phyloP scores from a whole-genome alignment of 2,113 vertebrate genomes.

The Noctilio leporinus region DNA sequence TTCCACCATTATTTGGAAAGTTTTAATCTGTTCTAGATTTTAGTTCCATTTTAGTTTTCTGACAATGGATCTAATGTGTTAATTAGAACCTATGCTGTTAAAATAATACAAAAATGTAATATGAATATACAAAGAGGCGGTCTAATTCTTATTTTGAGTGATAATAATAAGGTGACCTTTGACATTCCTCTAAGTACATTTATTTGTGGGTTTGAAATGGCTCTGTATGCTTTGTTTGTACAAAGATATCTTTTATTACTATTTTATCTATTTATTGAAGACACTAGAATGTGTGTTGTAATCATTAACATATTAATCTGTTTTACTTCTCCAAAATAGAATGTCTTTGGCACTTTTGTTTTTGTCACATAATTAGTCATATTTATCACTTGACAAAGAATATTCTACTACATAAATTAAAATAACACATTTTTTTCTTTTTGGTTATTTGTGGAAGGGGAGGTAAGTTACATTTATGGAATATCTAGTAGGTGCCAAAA shows the following conservation, averaged over 20 bases:
- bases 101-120: not conserved
- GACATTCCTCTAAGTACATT: not conserved
- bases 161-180: not conserved
- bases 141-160: not conserved
- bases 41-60: not conserved
- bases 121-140: not conserved
- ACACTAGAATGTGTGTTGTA: not conserved
- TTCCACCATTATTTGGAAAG: not conserved
- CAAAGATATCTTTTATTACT: conserved; percentile 16
- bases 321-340: not conserved
- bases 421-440: not conserved
- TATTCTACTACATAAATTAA: not conserved
- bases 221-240: not conserved
- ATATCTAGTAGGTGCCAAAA: not conserved
- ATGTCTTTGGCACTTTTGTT: not conserved
- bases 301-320: not conserved
- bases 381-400: not conserved
- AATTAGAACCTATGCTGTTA: not conserved
- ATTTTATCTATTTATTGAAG: not conserved
- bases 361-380: not conserved
- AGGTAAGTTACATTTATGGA: not conserved
- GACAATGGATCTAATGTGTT: not conserved
- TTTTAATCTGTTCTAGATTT: not conserved
- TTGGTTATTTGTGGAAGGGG: not conserved
- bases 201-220: not conserved